These are phyloP conservation scores for Drosophila ercepeae DNA, from an alignment of 1,140 invertebrate species.

Conservation along the genomic window DNA sequence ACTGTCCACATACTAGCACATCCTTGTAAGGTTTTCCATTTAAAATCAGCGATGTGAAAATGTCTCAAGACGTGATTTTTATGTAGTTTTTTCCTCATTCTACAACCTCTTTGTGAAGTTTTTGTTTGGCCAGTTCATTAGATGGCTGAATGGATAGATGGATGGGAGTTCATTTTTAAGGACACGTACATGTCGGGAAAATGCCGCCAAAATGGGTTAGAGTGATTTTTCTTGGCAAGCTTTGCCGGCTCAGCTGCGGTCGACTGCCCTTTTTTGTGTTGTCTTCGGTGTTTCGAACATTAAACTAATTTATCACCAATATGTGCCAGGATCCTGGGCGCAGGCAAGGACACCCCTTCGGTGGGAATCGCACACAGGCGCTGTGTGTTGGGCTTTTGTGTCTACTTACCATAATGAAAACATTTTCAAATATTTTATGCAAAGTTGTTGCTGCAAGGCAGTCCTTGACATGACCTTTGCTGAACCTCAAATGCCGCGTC, in stretches of 20 bases:
- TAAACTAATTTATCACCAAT: constrained; percentile 83
- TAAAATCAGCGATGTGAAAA: constrained; percentile 74
- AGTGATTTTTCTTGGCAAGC: constrained; percentile 33
- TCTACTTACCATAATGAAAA: constrained; percentile 81
- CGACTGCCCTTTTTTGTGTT: constrained; percentile 40
- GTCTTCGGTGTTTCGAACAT: constrained; percentile 51
- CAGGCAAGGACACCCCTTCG: constrained; percentile 46
- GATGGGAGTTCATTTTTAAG: constrained; percentile 33
- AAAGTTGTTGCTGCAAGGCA: constrained; percentile 56
- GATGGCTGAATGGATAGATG: constrained; percentile 33
- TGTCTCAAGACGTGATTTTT: constrained; percentile 62
- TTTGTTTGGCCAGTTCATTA: constrained; percentile 76
- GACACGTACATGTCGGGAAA: constrained; percentile 55
- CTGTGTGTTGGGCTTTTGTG: constrained; percentile 63
- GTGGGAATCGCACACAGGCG: constrained; percentile 50
- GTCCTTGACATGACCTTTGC: constrained; percentile 73
- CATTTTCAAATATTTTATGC: constrained; percentile 83
- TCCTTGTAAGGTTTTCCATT: constrained; percentile 13
- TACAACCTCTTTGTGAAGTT: constrained; percentile 30
- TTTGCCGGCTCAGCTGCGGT: constrained; percentile 67
- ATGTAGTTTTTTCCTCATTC: constrained; percentile 22
- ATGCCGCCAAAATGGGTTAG: constrained; percentile 55
- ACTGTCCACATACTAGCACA: constrained; percentile 28
- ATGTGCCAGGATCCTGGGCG: constrained; percentile 51
- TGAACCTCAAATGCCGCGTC: constrained; percentile 52